Conservation (phyloP, 2,797 vertebrate species). For the Galagoides demidoff region DNA sequence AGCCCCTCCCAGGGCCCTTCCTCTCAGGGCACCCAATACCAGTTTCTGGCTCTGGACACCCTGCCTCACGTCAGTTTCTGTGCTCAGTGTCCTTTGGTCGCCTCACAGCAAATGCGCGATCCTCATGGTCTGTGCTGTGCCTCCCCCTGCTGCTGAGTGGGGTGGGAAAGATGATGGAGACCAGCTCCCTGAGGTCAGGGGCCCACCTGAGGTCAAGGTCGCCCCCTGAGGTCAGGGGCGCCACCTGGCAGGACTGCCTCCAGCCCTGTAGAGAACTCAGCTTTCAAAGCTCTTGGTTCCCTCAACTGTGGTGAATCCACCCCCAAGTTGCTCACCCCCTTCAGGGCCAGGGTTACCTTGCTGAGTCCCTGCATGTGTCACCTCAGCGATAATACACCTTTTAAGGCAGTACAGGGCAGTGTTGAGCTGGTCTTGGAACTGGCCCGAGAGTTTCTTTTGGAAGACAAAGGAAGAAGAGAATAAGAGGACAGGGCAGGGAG, state of each 20-base stretch:
- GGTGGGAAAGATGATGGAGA: not conserved
- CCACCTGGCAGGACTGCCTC: too few relatives aligned
- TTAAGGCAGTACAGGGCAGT: too few relatives aligned
- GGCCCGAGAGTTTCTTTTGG: not conserved
- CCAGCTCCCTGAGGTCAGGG: too few relatives aligned
- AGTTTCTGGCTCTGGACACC: accelerated
- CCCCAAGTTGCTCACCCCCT: not conserved
- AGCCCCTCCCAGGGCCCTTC: not conserved
- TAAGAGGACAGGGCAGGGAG: too few relatives aligned
- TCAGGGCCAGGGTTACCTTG: too few relatives aligned
- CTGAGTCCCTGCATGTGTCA: not conserved
- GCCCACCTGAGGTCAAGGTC: too few relatives aligned
- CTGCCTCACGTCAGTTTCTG: not conserved
- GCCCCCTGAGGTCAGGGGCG: too few relatives aligned
- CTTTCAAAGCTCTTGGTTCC: not conserved
- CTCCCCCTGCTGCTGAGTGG: accelerated
- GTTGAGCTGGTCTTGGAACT: not conserved
- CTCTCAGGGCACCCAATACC: too few relatives aligned
- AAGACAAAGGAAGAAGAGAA: not conserved
- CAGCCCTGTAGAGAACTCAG: accelerated
- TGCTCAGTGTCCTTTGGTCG: not conserved
- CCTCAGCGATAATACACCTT: not conserved
- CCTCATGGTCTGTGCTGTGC: not conserved
- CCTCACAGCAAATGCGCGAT: accelerated
- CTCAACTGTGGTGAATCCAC: not conserved